Conservation (phyloP, 2,113 vertebrate genomes). For the Epinephelus lanceolatus region DNA sequence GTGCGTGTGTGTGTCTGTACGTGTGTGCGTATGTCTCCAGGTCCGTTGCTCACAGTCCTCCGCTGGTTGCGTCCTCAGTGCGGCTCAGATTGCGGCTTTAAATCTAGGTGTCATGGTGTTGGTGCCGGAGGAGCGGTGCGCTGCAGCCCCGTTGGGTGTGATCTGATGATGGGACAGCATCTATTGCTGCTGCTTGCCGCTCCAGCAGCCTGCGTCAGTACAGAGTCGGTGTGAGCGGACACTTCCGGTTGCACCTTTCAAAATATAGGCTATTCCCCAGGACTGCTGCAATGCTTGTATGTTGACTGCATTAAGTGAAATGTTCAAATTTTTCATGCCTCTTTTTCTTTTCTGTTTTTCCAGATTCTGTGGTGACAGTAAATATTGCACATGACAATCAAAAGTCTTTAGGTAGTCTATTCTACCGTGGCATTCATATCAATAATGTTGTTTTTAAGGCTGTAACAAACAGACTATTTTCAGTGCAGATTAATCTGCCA, state of each 20-base stretch:
- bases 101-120: conserved; percentile 70
- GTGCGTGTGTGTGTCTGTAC: not conserved
- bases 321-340: not conserved
- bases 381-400: not conserved
- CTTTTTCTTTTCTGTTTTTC: not conserved
- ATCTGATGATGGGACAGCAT: conserved; percentile 74
- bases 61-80: not conserved
- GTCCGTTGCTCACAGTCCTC: conserved; percentile 15
- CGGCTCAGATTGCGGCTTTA: conserved; percentile 61
- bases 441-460: not conserved
- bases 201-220: conserved; percentile 47
- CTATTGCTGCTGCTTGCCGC: conserved; percentile 60
- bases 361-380: too few relatives aligned
- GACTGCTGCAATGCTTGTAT: not conserved
- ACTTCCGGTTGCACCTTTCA: conserved; percentile 56
- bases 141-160: conserved; percentile 73
- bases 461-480: not conserved
- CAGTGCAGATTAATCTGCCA: not conserved
- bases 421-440: not conserved
- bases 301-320: not conserved
- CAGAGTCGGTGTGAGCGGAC: rapidly evolving
- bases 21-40: not conserved
- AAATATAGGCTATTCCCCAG: conserved; percentile 7
- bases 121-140: conserved; percentile 61
- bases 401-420: not conserved